These are phyloP conservation scores for Anadara kagoshimensis DNA, from an alignment of 1,140 invertebrate genomes.

Conservation along the genomic window DNA sequence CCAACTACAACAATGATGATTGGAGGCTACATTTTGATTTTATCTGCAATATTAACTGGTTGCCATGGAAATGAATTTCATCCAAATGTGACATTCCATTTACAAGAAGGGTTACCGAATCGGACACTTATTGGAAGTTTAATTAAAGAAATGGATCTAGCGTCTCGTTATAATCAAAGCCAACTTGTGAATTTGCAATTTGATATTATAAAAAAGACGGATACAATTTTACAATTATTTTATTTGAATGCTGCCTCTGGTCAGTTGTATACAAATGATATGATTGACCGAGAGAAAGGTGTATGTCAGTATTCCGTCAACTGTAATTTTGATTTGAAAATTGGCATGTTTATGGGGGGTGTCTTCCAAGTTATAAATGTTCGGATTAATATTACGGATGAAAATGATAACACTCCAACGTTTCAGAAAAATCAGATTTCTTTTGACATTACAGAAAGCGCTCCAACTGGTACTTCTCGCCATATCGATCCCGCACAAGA, in stretches of 20 bases:
- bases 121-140: constrained; percentile 36
- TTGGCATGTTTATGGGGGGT: constrained; percentile 7
- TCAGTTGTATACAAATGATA: constrained; percentile 25
- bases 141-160: constrained; percentile 23
- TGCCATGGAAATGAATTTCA: no score
- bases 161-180: constrained; percentile 3
- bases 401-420: constrained; percentile 93
- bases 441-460: constrained; percentile 71
- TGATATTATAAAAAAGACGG: not conserved
- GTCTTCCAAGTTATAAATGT: constrained; percentile 23
- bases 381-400: constrained; percentile 77
- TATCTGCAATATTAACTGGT: no score
- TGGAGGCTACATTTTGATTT: no score
- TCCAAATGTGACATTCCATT: constrained; percentile 25
- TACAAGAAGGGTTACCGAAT: constrained; percentile 35
- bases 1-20: no score
- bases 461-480: constrained; percentile 75
- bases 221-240: constrained; percentile 10
- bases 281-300: constrained; percentile 28
- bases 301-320: constrained; percentile 29
- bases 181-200: not conserved
- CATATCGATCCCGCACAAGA: constrained; percentile 73
- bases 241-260: constrained; percentile 11
- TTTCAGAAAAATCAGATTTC: constrained; percentile 76
- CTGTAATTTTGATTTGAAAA: constrained; percentile 37